Evolutionary conservation across 2,113 vertebrate genomes (phyloP).

Genomic region (Antechinus flavipes): DNA sequence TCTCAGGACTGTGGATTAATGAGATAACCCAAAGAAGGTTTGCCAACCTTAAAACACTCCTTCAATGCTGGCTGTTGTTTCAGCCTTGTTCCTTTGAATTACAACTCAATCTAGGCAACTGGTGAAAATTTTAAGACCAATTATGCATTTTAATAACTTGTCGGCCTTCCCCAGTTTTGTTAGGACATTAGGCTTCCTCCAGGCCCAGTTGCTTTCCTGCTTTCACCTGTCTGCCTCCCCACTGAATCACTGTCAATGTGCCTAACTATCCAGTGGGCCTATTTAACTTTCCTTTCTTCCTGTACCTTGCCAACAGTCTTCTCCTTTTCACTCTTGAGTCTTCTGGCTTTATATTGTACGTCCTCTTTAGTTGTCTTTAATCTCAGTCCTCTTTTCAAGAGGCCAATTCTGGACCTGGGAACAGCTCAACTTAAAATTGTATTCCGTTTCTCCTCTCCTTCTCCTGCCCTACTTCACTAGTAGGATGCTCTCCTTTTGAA

Average conservation of each 20-base stretch:
- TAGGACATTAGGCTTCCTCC: neutral
- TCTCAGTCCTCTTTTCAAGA: neutral
- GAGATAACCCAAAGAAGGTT: neutral
- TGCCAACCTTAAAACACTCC: neutral
- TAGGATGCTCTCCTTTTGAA: neutral
- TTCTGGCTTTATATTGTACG: neutral
- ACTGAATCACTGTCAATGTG: neutral
- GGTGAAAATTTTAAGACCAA: neutral
- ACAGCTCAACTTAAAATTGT: neutral
- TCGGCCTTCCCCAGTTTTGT: neutral
- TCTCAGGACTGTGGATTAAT: neutral
- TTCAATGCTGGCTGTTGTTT: neutral
- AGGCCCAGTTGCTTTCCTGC: neutral
- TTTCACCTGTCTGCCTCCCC: neutral
- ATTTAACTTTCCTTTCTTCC: neutral
- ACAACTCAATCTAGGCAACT: neutral
- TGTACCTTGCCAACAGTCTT: neutral
- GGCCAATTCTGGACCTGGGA: neutral
- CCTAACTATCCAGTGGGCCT: neutral
- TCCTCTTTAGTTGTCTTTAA: neutral
- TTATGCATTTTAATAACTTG: neutral
- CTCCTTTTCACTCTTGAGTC: neutral
- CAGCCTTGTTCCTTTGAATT: neutral
- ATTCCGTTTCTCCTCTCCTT: neutral
- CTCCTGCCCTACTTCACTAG: neutral